Evolutionary conservation across 2,797 vertebrate genomes (phyloP), one percentile per base, ranked within the genome.

Genomic region (Distichodus sexfasciatus): DNA sequence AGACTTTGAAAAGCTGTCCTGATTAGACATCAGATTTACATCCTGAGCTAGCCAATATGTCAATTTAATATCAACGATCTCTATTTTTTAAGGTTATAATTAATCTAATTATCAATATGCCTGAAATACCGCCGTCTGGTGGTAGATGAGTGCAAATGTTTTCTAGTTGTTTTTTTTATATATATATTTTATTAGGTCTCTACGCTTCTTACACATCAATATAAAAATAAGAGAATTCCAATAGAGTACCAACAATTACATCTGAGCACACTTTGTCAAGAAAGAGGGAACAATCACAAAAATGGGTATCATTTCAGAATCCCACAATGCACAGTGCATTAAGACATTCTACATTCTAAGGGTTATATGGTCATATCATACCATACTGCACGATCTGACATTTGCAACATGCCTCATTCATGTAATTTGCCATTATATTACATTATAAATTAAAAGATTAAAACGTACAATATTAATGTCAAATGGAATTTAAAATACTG

Each of bases 181-280:
- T 3, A 55, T 59, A 59, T 41, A 69, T 36, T 48, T 57, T 63
- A 74, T 69, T 69, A 31, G 21, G 33, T 15, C 41, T 64, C 11
- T 57, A 31, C 26, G 33, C 15, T 28, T 48, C 35, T 61, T 68
- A 74, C 71, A 60, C 38, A 21, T 29, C 46, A 43, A 62, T 69
- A 74, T 35, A 69, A 69, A 74, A 74, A 74, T 57, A 69, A 69
- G 11, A 46, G 23, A 11, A 50, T 58, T 57, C 43, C 43, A 72
- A 48, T 19, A 17, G 53, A 35, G 61, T 51, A 59, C 35, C 14
- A 46, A 29, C 54, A 36, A 60, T 4, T 53, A 38, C 31, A 11
- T 51, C 15, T 41, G 24, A 59, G 51, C 44, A 53, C 10, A 61
- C 26, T 43, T 43, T 24, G 10, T 69, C 26, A 31, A 21, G 3